phyloP scores from a whole-genome alignment of 2,888 invertebrate genomes.

The Drosophila birchii region DNA sequence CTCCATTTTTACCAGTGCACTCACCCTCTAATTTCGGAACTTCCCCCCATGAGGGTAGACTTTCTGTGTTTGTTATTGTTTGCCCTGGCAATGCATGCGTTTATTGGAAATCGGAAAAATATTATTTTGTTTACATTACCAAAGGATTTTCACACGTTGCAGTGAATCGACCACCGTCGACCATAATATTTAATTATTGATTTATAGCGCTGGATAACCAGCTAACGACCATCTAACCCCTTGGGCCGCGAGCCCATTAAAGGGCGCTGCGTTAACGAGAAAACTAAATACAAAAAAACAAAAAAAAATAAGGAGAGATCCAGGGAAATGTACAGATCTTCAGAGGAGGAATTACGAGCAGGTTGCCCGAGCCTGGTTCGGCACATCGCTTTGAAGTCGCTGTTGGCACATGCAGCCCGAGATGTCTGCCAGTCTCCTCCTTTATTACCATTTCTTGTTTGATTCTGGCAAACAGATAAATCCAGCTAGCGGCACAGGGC shows the following conservation, averaged over 20 bases:
- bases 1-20: slow-evolving; percentile 1
- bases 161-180: slow-evolving; percentile 39
- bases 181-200: slow-evolving; percentile 68
- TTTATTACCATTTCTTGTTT: slow-evolving; percentile 76
- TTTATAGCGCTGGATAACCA: slow-evolving; percentile 56
- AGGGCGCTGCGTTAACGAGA: slow-evolving; percentile 67
- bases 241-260: slow-evolving; percentile 54
- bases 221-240: slow-evolving; percentile 30
- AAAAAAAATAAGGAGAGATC: slow-evolving; percentile 2
- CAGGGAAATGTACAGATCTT: slow-evolving; percentile 37
- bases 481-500: slow-evolving; percentile 31
- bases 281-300: slow-evolving; percentile 55
- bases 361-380: slow-evolving; percentile 57
- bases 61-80: slow-evolving; percentile 53
- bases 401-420: slow-evolving; percentile 56
- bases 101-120: slow-evolving; percentile 67
- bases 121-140: slow-evolving; percentile 65
- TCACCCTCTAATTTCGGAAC: not conserved
- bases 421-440: slow-evolving; percentile 34
- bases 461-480: slow-evolving; percentile 77
- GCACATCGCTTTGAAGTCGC: slow-evolving; percentile 70
- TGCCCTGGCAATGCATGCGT: slow-evolving; percentile 35
- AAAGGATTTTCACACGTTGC: slow-evolving; percentile 77
- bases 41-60: slow-evolving; percentile 23
- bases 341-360: slow-evolving; percentile 62